Base-by-base conservation (phyloP, 2,888 invertebrate genomes). In the Ceramica pisi region DNA sequence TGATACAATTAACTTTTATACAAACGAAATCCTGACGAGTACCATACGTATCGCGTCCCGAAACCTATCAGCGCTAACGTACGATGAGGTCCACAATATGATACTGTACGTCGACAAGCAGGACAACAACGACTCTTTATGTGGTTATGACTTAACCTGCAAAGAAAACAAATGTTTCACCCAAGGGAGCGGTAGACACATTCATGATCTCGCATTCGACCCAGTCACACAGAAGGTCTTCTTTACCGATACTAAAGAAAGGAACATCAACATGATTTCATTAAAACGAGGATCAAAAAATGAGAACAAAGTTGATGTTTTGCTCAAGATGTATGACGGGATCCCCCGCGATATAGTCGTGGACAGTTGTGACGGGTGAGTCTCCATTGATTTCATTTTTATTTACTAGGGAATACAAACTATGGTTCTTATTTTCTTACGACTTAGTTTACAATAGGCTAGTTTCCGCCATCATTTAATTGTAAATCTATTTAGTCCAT, bases 141-240 rank as follows among this genome's bases (percentile, higher is more conserved):
- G 97, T 90, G 97, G 97, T 74, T 94, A 90, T 83, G 90, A 93
- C 69, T 75, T 95, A 85, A 82, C 87, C 19, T 91, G 89, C 8
- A 92, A 91, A 71, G 92, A 93, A 78, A 92, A 90, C 75, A 91
- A 92, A 62, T 90, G 93, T 3, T 86, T 96, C 64, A 94, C 97
- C 2, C 95, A 92, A 75, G 96, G 92, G 68, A 96, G 92, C 74
- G 96, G 96, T 21, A 97, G 97, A 83, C 96, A 95, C 38, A 97
- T 98, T 48, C 96, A 97, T 89, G 98, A 98, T 10, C 92, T 99
- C 78, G 97, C 98, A 0, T 98, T 97, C 87, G 98, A 99, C 93
- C 96, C 97, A 0, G 91, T 97, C 0, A 96, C 97, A 56, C 97
- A 97, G 26, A 96, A 97, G 69, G 94, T 99, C 16, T 99, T 98